These are phyloP conservation scores for Macheiramphus alcinus DNA, from an alignment of 2,113 vertebrate genomes.

Conservation along the genomic window DNA sequence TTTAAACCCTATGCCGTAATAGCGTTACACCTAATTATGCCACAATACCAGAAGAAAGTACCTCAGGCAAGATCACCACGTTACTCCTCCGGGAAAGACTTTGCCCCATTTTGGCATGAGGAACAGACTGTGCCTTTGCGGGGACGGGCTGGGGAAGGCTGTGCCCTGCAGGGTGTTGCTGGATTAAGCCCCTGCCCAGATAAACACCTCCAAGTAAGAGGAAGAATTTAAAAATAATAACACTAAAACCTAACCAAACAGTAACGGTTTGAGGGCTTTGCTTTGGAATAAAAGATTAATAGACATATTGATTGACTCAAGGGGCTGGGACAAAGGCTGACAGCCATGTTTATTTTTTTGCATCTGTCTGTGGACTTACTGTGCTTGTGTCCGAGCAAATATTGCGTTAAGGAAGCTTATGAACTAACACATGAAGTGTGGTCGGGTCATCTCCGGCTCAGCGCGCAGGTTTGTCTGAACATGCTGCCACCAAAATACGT, in stretches of 20 bases:
- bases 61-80: not conserved
- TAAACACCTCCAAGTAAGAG: not conserved
- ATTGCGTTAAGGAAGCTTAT: conserved; percentile 9
- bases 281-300: not conserved
- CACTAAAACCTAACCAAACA: conserved; percentile 13
- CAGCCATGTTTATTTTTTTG: not conserved
- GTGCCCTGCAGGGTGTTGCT: not conserved
- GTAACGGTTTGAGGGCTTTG: not conserved
- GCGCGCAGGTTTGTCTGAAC: not conserved
- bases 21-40: not conserved
- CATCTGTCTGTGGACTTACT: conserved; percentile 10
- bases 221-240: not conserved
- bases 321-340: conserved; percentile 50
- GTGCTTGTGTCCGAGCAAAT: conserved; percentile 1
- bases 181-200: not conserved
- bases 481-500: not conserved
- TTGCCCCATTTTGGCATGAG: not conserved
- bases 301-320: not conserved
- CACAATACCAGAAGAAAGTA: not conserved
- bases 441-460: not conserved
- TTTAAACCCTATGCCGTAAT: not conserved
- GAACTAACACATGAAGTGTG: not conserved
- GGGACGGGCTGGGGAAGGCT: not conserved
- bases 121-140: not conserved
- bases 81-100: not conserved